Conservation (phyloP, 2,113 vertebrate species). For the Lucifuga dentata region DNA sequence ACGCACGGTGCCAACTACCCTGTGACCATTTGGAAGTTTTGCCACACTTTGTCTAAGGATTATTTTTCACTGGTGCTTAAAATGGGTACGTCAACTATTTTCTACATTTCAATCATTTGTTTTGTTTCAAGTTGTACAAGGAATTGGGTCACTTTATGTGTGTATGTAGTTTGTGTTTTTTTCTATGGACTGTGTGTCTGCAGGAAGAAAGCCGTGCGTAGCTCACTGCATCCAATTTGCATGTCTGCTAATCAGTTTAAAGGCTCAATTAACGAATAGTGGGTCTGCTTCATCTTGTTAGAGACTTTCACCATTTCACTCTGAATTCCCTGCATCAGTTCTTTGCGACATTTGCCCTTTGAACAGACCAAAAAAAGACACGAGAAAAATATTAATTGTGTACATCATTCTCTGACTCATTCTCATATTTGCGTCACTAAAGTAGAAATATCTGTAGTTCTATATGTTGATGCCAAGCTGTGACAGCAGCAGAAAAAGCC, state of each 20-base stretch:
- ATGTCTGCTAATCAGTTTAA: constrained; percentile 43
- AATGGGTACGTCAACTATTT: constrained; percentile 47
- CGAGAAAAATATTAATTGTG: too few relatives aligned
- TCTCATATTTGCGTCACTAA: too few relatives aligned
- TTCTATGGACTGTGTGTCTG: background rate
- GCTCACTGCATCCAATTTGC: background rate
- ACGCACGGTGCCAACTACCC: too few relatives aligned
- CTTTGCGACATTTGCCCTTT: background rate
- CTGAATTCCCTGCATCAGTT: constrained; percentile 5
- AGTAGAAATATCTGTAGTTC: too few relatives aligned
- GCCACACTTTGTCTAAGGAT: constrained; percentile 6
- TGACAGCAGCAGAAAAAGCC: too few relatives aligned
- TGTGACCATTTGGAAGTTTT: constrained; percentile 24
- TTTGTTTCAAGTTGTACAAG: background rate
- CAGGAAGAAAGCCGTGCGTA: background rate
- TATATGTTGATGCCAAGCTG: too few relatives aligned
- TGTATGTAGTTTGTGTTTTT: background rate
- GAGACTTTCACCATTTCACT: constrained; percentile 32
- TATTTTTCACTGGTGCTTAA: constrained; percentile 17
- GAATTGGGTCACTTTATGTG: background rate
- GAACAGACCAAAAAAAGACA: too few relatives aligned
- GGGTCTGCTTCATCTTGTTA: constrained; percentile 20
- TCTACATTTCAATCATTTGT: too few relatives aligned
- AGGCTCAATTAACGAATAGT: constrained; percentile 27
- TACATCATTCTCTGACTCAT: too few relatives aligned